A percentile compares a stretch with the other conserved stretches of the same genome.
phyloP scores from a whole-genome alignment of 2,113 vertebrate species.

The Proteles cristata region DNA sequence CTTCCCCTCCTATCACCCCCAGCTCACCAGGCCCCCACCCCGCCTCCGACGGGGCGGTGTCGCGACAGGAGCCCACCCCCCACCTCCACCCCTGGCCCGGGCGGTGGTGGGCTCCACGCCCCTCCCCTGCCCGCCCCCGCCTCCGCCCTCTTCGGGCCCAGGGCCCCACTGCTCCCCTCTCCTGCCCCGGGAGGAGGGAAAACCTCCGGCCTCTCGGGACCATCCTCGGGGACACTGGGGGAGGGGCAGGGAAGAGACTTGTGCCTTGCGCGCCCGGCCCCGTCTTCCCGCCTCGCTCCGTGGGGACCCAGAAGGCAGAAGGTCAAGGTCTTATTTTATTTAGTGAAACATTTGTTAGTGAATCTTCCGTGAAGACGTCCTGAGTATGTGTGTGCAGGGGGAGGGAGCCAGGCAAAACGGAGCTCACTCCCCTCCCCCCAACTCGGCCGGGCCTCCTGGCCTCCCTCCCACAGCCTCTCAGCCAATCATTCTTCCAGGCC shows the following conservation, averaged over 20 bases:
- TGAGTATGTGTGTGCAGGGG: neutral
- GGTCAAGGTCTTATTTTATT: conserved; percentile 67
- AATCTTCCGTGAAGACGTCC: conserved; percentile 46
- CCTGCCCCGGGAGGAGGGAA: neutral
- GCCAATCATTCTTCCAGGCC: conserved; percentile 31
- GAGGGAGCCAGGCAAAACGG: neutral
- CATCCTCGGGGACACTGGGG: neutral
- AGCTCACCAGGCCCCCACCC: fast-evolving
- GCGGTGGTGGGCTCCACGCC: neutral
- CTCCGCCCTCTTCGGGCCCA: no score
- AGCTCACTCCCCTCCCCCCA: neutral
- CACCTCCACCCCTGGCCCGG: fast-evolving
- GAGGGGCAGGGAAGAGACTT: neutral
- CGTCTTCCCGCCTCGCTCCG: neutral
- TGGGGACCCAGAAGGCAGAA: neutral
- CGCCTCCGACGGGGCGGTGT: neutral
- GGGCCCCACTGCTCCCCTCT: neutral
- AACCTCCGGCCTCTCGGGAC: neutral
- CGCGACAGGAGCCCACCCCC: neutral
- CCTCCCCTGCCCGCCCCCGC: no score
- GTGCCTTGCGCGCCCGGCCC: neutral
- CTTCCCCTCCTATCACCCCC: no score
- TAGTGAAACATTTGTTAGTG: conserved; percentile 51
- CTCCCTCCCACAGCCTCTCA: neutral
- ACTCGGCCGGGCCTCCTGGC: neutral